phyloP scores from a whole-genome alignment of 2,797 vertebrate genomes.

The Ctenochaetus hawaiiensis region DNA sequence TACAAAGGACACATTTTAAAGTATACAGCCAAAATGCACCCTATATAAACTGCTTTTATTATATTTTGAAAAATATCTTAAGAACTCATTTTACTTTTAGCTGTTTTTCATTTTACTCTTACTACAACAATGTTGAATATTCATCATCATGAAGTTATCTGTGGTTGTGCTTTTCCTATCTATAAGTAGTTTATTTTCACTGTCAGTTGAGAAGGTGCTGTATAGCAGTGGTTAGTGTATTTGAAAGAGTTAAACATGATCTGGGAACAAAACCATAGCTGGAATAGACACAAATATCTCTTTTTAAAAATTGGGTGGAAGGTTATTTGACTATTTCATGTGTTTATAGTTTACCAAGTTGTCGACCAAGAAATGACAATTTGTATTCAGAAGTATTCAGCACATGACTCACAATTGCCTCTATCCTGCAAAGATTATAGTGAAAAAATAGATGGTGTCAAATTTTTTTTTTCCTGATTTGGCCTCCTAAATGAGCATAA shows the following conservation, averaged over 20 bases:
- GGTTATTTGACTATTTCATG: background rate
- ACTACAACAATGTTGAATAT: slow-evolving; percentile 60
- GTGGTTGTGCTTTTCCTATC: slow-evolving; percentile 35
- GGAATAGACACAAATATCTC: background rate
- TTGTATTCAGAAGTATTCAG: background rate
- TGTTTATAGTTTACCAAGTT: background rate
- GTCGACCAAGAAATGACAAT: background rate
- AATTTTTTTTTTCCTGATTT: background rate
- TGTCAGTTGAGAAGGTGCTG: slow-evolving; percentile 40
- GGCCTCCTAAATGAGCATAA: background rate
- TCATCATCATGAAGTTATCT: slow-evolving; percentile 27
- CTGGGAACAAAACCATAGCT: background rate
- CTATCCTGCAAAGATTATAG: background rate
- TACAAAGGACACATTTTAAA: slow-evolving; percentile 45
- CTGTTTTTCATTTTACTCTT: slow-evolving; percentile 32
- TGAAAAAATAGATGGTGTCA: background rate
- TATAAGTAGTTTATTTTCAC: slow-evolving; percentile 41
- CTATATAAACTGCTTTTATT: slow-evolving; percentile 52
- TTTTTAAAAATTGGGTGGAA: background rate
- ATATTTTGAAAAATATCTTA: slow-evolving; percentile 31
- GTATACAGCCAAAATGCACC: slow-evolving; percentile 35
- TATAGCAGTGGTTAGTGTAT: slow-evolving; percentile 32
- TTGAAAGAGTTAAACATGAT: slow-evolving; percentile 26
- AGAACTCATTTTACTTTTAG: slow-evolving; percentile 47
- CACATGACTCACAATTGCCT: background rate